Base-by-base conservation (phyloP, 1,140 invertebrate species). In the Mya arenaria region DNA sequence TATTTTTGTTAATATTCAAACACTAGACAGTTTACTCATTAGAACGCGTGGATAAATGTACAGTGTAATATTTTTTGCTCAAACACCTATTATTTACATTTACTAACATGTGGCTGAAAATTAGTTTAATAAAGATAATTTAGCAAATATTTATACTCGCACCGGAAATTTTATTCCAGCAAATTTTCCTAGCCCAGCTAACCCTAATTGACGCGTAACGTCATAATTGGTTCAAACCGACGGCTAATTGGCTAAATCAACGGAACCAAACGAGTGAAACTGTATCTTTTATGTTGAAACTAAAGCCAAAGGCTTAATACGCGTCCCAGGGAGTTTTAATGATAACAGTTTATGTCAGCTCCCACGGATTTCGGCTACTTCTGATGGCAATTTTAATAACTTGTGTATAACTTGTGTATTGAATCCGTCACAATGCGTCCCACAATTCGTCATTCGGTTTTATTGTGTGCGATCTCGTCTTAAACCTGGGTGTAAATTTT, bases 161-260 rank as follows among this genome's bases (percentile, higher is more conserved):
- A 44, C 34, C 37, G 25, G 39, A 68, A 68, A 25, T 44, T 41
- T 44, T 1, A 19, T 10, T 68, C 37, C 39, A 36, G 48, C 65
- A 41, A 36, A 13, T 13, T 48, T 13, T 48, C 13, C 44, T 13
- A 48, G 44, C n/a, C 13, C 56, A 41, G 17, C 39, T 32, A 39
- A 37, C 28, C 60, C 75, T 48, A 78, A 78, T 78, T 62, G 63
- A 68, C 75, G 60, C 75, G 60, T 78, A 78, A 78, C 63, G 17
- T 19, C 34, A n/a, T 68, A 78, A 78, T 78, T 78, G 62, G 63
- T 66, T 56, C 39, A 65, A 78, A 55, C 48, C 68, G 5, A 41
- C 30, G 37, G 17, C 41, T 78, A 78, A 78, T 78, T 78, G 60
- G 62, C 63, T 34, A 62, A 68, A 66, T 78, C 65, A 78, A 36